Evolutionary conservation across 2,797 vertebrate species (phyloP), one percentile per base, ranked within the genome.

Genomic region (Amazonetta brasiliensis): DNA sequence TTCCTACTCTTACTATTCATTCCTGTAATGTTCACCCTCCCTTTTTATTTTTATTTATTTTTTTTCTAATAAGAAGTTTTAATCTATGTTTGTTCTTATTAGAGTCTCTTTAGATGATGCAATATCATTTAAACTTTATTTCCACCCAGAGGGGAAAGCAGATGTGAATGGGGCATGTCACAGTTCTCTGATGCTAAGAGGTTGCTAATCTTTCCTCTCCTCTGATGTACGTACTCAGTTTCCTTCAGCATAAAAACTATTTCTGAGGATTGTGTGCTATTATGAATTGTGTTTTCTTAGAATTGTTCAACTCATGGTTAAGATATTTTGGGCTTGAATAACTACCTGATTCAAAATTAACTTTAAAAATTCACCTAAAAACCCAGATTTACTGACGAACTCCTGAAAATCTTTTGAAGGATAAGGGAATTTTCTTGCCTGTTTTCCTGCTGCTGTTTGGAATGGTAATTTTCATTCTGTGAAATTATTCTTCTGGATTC

Each of bases 401-500:
- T 60, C 54, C n/a, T 31, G 12, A 62, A 41, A 44, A 54, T 28
- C 8, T 62, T 78, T 48, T 44, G 54, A 82, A 56, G 21, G 35
- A 44, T 52, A 15, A 39, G 13, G 5, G 21, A 68, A 46, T 62
- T 48, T 86, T 89, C 25, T 43, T 66, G 3, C 11, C 2, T 72
- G 3, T 67, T 91, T 81, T 80, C 55, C 46, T 59, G 25, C 21
- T 60, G 16, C 5, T 44, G 12, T 26, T 72, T 67, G 26, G 31
- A 92, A 62, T 19, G 48, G 56, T 17, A 33, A 4, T 66, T 73
- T 89, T 8, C 18, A 3, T 66, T 55, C 22, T 62, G 20, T 87
- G n/a, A 81, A 84, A 81, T 73, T 62, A 90, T 84, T 94, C 6
- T 30, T 31, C 5, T 66, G 11, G 19, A 62, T 66, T 90, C 50